Percentiles rank a stretch among this genome's conserved stretches.
Evolutionary conservation across 2,113 vertebrate species (phyloP).

Genomic region (Bubo bubo): DNA sequence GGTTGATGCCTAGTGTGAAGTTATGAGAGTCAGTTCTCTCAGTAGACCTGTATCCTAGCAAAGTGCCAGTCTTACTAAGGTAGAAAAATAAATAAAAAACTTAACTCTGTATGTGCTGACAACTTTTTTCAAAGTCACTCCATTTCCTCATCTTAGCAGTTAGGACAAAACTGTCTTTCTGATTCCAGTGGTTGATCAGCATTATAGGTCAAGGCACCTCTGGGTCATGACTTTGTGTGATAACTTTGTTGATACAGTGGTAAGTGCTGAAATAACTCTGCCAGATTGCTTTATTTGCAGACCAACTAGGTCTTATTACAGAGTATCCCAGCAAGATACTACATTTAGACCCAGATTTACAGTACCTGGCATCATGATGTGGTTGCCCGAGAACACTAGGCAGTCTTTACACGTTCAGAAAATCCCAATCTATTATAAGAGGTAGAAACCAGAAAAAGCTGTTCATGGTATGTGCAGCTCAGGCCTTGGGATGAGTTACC

Average conservation of each 20-base stretch:
- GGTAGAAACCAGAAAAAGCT: neutral
- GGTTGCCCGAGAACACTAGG: neutral
- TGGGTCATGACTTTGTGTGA: neutral
- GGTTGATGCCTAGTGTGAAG: neutral
- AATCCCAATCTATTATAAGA: neutral
- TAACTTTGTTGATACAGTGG: neutral
- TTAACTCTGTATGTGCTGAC: neutral
- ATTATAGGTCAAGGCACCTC: neutral
- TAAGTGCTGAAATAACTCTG: neutral
- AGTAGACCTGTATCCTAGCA: neutral
- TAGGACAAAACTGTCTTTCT: neutral
- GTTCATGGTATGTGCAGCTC: neutral
- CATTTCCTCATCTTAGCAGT: neutral
- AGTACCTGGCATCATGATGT: fast-evolving
- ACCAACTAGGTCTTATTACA: neutral
- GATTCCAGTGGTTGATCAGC: neutral
- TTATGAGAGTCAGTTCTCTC: neutral
- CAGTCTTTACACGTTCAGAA: neutral
- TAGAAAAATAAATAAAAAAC: neutral
- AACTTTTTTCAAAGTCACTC: neutral
- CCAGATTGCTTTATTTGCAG: neutral
- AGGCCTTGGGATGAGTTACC: neutral
- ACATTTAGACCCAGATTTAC: neutral
- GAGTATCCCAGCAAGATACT: neutral
- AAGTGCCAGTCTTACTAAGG: neutral